Conservation (phyloP, 2,113 vertebrate species). For the Channa maculata region DNA sequence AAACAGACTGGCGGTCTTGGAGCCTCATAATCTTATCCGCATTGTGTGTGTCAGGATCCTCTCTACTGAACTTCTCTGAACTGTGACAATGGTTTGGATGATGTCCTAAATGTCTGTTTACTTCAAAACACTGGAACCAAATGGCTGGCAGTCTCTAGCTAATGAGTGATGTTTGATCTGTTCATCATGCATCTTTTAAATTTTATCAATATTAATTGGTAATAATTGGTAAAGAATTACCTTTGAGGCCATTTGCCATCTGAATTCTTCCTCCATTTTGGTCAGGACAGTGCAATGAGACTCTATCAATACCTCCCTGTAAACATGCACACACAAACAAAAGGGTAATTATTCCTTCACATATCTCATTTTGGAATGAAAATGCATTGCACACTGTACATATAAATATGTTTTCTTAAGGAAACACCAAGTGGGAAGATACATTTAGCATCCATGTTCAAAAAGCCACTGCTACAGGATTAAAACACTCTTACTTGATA, state of each 20-base stretch:
- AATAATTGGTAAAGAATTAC: constrained; percentile 66
- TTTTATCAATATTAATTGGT: too few species aligned
- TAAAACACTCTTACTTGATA: constrained; percentile 21
- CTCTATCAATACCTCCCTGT: constrained; percentile 83
- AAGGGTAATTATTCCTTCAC: neutral
- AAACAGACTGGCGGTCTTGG: constrained; percentile 61
- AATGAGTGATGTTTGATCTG: constrained; percentile 27
- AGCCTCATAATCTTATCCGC: constrained; percentile 61
- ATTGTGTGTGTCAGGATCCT: constrained; percentile 56
- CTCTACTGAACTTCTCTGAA: constrained; percentile 59
- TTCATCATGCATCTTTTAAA: constrained; percentile 33
- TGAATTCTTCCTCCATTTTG: constrained; percentile 84
- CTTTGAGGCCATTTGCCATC: constrained; percentile 83
- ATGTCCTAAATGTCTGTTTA: constrained; percentile 48
- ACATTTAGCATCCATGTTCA: constrained; percentile 34
- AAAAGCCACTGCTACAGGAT: constrained; percentile 8
- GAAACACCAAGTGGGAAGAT: constrained; percentile 10
- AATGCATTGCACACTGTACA: too few species aligned
- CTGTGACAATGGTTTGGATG: constrained; percentile 62
- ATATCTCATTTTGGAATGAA: neutral
- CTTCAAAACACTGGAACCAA: constrained; percentile 30
- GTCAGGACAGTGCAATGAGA: constrained; percentile 83
- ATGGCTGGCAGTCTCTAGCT: constrained; percentile 23
- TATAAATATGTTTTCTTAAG: neutral
- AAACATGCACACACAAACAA: constrained; percentile 26